Evolutionary conservation across 2,888 invertebrate species (phyloP).

Genomic region (Hymenopus coronatus): DNA sequence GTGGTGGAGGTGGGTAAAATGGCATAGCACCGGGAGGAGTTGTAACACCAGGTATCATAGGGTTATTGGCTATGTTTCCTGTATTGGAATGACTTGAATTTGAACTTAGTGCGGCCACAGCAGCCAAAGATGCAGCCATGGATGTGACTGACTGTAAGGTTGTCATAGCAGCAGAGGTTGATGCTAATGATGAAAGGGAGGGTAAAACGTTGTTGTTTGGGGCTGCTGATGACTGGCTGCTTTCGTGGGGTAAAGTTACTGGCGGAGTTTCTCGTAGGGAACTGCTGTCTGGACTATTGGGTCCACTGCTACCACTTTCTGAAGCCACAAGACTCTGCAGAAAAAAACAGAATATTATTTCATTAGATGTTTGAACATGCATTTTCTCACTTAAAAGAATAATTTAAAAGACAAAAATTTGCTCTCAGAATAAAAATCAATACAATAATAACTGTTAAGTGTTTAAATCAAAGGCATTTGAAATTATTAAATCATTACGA

Average conservation of each 20-base stretch:
- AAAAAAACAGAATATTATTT: neutral
- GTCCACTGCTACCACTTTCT: conserved; percentile 28
- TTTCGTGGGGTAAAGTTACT: conserved; percentile 22
- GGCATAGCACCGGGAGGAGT: conserved; percentile 36
- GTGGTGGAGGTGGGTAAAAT: conserved; percentile 43
- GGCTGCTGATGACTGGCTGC: neutral
- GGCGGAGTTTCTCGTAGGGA: conserved; percentile 31
- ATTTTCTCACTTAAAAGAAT: neutral
- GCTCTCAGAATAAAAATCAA: too few relatives aligned
- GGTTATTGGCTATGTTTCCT: neutral
- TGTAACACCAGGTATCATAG: neutral
- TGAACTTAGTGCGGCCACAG: conserved; percentile 59
- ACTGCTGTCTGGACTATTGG: conserved; percentile 26
- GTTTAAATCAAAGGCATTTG: too few relatives aligned
- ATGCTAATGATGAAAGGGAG: neutral
- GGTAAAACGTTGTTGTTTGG: conserved; percentile 12
- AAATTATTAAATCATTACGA: too few relatives aligned
- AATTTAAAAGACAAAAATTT: neutral
- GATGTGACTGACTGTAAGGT: conserved; percentile 40
- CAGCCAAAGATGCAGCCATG: conserved; percentile 66
- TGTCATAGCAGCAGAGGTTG: conserved; percentile 33
- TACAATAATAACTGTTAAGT: too few relatives aligned
- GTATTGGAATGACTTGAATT: neutral
- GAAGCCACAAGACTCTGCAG: conserved; percentile 30
- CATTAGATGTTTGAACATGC: neutral